Evolutionary conservation across 2,888 invertebrate genomes (phyloP), one percentile per base, ranked within the genome.

Genomic region (Hirtodrosophila cameraria): DNA sequence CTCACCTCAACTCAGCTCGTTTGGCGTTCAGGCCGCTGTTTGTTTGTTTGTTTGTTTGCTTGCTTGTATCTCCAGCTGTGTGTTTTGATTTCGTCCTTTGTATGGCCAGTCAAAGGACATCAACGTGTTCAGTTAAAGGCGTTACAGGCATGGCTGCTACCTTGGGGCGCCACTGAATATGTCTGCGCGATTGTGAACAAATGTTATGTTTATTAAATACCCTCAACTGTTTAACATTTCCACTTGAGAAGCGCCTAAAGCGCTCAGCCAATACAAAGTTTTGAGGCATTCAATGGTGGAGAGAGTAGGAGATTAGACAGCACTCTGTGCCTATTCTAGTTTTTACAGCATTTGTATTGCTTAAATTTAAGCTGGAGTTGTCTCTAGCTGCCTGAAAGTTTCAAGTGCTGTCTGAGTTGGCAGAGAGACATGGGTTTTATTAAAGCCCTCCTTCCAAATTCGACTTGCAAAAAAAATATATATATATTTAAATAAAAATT

Each of bases 131-230:
- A 52, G 39, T 63, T 50, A 75, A 72, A 60, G 60, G 58, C 79
- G 23, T 49, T 63, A 16, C 60, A 33, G 39, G 20, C 50, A 61
- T 59, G 53, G 27, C 8, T 18, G 20, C 13, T 33, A 6, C 27
- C 38, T 12, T 7, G 12, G 30, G 36, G 28, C 41, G n/a, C 11
- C 38, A 13, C 20, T 53, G 42, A n/a, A 3, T 31, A 6, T 30
- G 25, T 13, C 42, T 7, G 27, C 20, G n/a, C 38, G 35, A 42
- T 54, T 49, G 50, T 50, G 62, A 58, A 65, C 59, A 71, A 82
- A 78, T 78, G 59, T 81, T 78, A 62, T 81, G 70, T 71, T 84
- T 84, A 78, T 81, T 78, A 75, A 80, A 80, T 81, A 62, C 63
- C 67, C 62, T 50, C 60, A 42, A 59, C 55, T 63, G 62, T 49